Evolutionary conservation across 2,113 vertebrate genomes (phyloP), one percentile per base, ranked within the genome.

Genomic region (Halichoeres trimaculatus): DNA sequence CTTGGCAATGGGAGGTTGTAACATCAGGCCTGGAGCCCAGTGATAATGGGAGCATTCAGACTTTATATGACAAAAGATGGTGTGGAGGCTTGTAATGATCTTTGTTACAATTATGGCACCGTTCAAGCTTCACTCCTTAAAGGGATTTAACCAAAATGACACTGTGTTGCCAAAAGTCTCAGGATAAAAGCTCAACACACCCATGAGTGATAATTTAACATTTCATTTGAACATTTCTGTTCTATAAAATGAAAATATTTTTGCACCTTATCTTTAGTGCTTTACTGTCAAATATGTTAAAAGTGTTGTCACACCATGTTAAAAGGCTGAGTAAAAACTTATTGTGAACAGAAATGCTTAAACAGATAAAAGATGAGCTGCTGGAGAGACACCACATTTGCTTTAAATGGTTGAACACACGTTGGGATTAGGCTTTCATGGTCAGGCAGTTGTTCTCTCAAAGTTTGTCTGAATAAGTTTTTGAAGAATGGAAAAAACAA

Each of bases 1-100:
- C 87, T 89, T 87, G 87, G 85, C 87, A 87, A 87, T 79, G 78
- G 82, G 80, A 87, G 87, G 80, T 81, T 89, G 85, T 84, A 89
- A 88, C 85, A 91, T 87, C 89, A 85, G 85, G 87, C 87, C 87
- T 66, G 41, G 65, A 90, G 89, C 90, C 76, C 79, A 76, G 51
- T 68, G 80, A 85, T 89, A 89, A 91, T 87, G 84, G 87, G 61
- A 74, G 79, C 78, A 70, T 85, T 91, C 84, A 86, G 88, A 84
- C 71, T 87, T 86, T 83, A 83, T 78, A 86, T 83, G 85, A 89
- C 82, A 87, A 88, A 86, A 84, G 80, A 83, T 83, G 89, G 74
- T 24, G 66, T 75, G 70, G 57, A 53, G 79, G 72, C 62, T 73
- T 81, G 76, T 85, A 79, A 84, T 87, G 76, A 83, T 75, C 70